These are phyloP conservation scores for Guaruba guarouba DNA, from an alignment of 2,113 vertebrate species.

Conservation along the genomic window DNA sequence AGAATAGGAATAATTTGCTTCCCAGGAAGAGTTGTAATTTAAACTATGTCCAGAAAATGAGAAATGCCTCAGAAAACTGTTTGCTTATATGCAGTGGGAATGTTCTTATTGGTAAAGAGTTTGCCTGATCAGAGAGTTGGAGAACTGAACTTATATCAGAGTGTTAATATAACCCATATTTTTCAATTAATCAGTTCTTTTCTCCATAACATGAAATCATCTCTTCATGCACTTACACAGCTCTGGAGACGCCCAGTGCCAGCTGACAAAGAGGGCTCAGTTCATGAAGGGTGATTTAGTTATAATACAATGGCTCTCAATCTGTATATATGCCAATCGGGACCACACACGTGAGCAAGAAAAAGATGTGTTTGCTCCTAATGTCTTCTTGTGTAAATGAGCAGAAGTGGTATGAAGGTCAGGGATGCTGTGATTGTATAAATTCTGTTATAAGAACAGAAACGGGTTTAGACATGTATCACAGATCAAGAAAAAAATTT, in stretches of 20 bases:
- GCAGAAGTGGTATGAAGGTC: neutral
- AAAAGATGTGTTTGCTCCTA: neutral
- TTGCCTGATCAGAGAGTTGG: neutral
- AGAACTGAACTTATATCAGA: neutral
- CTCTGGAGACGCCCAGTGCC: neutral
- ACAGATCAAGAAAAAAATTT: neutral
- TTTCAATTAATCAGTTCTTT: neutral
- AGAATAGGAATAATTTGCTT: slow-evolving; percentile 54
- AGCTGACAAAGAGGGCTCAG: neutral
- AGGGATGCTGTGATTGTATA: neutral
- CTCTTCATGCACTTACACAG: neutral
- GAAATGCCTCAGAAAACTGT: slow-evolving; percentile 1
- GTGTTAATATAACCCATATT: neutral
- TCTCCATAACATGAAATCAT: neutral
- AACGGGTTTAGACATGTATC: neutral
- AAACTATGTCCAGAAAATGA: neutral
- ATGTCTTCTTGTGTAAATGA: neutral
- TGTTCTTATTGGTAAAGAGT: slow-evolving; percentile 31
- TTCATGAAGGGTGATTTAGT: neutral
- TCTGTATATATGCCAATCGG: neutral
- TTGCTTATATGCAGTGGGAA: neutral
- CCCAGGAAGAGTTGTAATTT: slow-evolving; percentile 11
- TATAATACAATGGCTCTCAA: neutral
- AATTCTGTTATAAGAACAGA: neutral
- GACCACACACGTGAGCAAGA: neutral